Percentiles rank a stretch among this genome's conserved stretches.
phyloP scores from a whole-genome alignment of 2,888 invertebrate species.

The Morinoia aosen region DNA sequence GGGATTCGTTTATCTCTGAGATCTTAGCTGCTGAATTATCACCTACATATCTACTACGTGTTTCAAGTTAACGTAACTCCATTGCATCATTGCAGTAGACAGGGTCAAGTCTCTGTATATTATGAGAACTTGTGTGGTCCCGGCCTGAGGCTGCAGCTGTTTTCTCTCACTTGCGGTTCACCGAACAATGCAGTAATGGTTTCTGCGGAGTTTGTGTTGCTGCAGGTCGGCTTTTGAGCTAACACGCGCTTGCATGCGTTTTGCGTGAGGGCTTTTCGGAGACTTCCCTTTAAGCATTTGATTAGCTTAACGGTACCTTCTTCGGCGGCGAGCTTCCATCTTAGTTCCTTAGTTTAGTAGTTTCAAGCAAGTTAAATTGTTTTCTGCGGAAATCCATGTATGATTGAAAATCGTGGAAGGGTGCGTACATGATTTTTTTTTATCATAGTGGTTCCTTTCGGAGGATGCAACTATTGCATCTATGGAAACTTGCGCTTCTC shows the following conservation, averaged over 20 bases:
- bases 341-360: neutral
- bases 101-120: neutral
- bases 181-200: slow-evolving; percentile 9
- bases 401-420: neutral
- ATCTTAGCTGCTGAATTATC: neutral
- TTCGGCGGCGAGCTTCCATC: neutral
- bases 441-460: too few species aligned
- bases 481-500: too few species aligned
- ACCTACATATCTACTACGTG: neutral
- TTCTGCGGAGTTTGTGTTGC: neutral
- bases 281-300: neutral
- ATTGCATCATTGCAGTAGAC: neutral
- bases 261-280: neutral
- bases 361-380: neutral
- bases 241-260: neutral
- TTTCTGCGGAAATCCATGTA: neutral
- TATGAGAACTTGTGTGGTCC: neutral
- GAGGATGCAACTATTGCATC: too few species aligned
- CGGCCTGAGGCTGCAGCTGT: neutral
- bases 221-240: neutral
- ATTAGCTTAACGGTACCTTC: neutral
- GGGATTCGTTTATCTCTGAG: neutral
- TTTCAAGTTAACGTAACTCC: neutral
- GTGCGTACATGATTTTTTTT: too few species aligned
- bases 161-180: neutral